Base-by-base conservation (phyloP, 2,113 vertebrate species). In the Scortum barcoo region DNA sequence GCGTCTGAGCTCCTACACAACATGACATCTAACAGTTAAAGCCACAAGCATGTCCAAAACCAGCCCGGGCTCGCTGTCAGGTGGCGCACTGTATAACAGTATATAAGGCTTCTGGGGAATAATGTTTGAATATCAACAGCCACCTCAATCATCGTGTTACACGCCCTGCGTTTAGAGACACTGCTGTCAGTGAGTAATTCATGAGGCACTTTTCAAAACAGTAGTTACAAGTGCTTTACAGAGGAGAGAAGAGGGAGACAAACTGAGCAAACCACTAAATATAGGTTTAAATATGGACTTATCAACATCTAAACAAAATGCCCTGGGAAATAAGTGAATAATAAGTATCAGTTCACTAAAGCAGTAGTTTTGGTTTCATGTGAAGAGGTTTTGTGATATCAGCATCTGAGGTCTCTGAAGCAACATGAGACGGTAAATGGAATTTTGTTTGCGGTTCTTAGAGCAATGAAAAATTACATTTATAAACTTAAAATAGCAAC, bases 111-210 rank as follows among this genome's bases (percentile, higher is more conserved):
- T 67, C 54, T 17, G 16, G 38, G 53, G 20, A 62, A 71, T 46
- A 30, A 56, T 66, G 67, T 81, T 74, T 81, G 50, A 79, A 54
- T 63, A 81, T 72, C 66, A 86, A 68, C 71, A 60, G 40, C 1
- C 17, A 22, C 22, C 10, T 58, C 56, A 72, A 72, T 81, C 78
- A 76, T 24, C 36, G 10, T 3, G 58, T 54, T 30, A 28, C 40
- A 51, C 76, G 57, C 36, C 48, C 53, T 17, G 1, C 14, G 38
- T 65, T 80, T 53, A 53, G 42, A 81, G 36, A 54, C 51, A 66
- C 46, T 20, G 63, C 67, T 77, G 81, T 89, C 79, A 83, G 62
- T 56, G 48, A 63, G 60, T 71, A 56, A 77, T 88, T 86, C 56
- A 57, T 57, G 3, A 60, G 68, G 60, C 36, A 42, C 24, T 66